phyloP scores from a whole-genome alignment of 2,888 invertebrate genomes.

The Metopia argyrocephala region DNA sequence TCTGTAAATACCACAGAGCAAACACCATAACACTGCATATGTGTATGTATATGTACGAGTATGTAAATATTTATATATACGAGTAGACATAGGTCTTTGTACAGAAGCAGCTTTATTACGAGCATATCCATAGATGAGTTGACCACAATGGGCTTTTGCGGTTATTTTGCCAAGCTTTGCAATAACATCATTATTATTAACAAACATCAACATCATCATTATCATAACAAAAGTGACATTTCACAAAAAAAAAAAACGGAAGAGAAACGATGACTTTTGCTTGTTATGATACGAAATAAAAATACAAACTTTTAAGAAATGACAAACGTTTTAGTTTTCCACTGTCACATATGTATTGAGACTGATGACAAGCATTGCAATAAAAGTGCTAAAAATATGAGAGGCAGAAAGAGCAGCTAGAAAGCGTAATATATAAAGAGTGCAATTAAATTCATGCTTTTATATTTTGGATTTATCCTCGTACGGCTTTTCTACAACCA shows the following conservation, averaged over 20 bases:
- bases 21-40: not conserved
- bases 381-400: not conserved
- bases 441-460: constrained; percentile 42
- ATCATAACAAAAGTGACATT: constrained; percentile 11
- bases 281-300: too few relatives aligned
- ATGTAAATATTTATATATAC: not conserved
- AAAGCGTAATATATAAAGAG: constrained; percentile 4
- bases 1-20: not conserved
- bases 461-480: constrained; percentile 5
- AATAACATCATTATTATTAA: constrained; percentile 45
- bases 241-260: not conserved
- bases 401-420: not conserved
- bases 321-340: constrained; percentile 35
- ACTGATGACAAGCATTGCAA: constrained; percentile 25
- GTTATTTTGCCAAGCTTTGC: constrained; percentile 20
- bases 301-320: too few relatives aligned
- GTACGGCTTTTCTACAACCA: not conserved
- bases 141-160: constrained; percentile 34
- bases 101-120: not conserved
- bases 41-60: not conserved
- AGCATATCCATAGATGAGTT: not conserved
- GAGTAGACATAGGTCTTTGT: not conserved
- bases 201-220: constrained; percentile 26
- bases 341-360: constrained; percentile 42
- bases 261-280: not conserved